Conservation (phyloP, 2,888 invertebrate genomes). For the Cheilosia vernalis region DNA sequence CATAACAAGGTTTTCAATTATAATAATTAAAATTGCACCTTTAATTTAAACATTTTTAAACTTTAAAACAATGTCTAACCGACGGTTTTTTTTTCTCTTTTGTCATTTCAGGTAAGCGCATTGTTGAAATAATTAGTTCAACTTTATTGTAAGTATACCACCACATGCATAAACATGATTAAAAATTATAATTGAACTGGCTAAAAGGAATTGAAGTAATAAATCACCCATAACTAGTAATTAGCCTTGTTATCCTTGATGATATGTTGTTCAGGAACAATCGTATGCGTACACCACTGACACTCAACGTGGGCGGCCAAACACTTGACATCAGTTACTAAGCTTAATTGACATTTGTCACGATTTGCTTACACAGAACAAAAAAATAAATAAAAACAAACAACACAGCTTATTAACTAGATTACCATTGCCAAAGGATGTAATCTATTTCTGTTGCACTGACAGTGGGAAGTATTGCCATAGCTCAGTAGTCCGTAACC, state of each 20-base stretch:
- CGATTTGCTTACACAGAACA: slow-evolving; percentile 12
- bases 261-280: slow-evolving; percentile 32
- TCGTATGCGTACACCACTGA: neutral
- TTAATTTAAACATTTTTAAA: neutral
- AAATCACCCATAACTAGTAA: slow-evolving; percentile 39
- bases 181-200: slow-evolving; percentile 44
- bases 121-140: slow-evolving; percentile 17
- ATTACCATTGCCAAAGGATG: slow-evolving; percentile 9
- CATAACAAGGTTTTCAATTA: neutral
- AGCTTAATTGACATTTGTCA: slow-evolving; percentile 62
- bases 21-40: neutral
- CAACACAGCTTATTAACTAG: neutral
- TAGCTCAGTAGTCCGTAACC: too few species aligned
- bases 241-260: slow-evolving; percentile 59
- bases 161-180: slow-evolving; percentile 27
- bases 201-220: slow-evolving; percentile 24
- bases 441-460: slow-evolving; percentile 19
- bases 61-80: neutral
- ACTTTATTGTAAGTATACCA: slow-evolving; percentile 31
- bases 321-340: slow-evolving; percentile 3
- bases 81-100: neutral
- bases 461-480: too few species aligned
- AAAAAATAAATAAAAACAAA: neutral
- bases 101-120: slow-evolving; percentile 62
- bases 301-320: neutral